Conservation (phyloP, 2,888 invertebrate species). For the Drosophila kokeensis region DNA sequence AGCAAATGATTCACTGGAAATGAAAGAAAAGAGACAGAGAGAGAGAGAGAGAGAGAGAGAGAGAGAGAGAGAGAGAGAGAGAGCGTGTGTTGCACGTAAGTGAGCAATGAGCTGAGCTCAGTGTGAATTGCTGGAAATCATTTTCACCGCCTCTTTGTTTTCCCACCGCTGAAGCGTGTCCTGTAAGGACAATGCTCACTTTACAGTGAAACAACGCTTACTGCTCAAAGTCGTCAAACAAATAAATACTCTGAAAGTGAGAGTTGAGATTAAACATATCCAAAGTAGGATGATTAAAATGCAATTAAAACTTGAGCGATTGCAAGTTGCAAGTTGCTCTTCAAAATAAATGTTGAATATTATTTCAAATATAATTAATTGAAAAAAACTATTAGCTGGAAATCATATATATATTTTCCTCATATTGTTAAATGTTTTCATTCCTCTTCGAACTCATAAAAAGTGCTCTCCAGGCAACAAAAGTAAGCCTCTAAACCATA, state of each 20-base stretch:
- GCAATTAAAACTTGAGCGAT: constrained; percentile 4
- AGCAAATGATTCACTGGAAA: constrained; percentile 60
- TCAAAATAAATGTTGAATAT: too few species aligned
- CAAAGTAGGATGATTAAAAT: not conserved
- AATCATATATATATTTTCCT: too few species aligned
- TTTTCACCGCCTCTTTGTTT: constrained; percentile 31
- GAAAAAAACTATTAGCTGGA: too few species aligned
- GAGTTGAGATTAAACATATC: constrained; percentile 1
- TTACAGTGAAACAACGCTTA: not conserved
- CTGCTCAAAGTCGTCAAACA: constrained; percentile 13
- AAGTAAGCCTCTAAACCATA: constrained; percentile 5
- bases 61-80: not conserved
- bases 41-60: not conserved
- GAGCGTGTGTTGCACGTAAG: constrained; percentile 3
- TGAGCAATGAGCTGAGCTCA: constrained; percentile 32
- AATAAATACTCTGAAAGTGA: constrained; percentile 24
- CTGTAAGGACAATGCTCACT: constrained; percentile 11
- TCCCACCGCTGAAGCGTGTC: constrained; percentile 20
- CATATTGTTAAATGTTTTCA: not conserved
- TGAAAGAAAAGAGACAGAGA: not conserved
- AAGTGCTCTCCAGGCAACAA: not conserved
- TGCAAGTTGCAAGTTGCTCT: too few species aligned
- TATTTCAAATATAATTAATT: too few species aligned
- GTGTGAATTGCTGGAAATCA: constrained; percentile 30
- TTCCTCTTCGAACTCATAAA: not conserved